Percentiles rank a stretch among this genome's conserved stretches.
Evolutionary conservation across 2,888 invertebrate species (phyloP).

Genomic region (Cryptops parisi): DNA sequence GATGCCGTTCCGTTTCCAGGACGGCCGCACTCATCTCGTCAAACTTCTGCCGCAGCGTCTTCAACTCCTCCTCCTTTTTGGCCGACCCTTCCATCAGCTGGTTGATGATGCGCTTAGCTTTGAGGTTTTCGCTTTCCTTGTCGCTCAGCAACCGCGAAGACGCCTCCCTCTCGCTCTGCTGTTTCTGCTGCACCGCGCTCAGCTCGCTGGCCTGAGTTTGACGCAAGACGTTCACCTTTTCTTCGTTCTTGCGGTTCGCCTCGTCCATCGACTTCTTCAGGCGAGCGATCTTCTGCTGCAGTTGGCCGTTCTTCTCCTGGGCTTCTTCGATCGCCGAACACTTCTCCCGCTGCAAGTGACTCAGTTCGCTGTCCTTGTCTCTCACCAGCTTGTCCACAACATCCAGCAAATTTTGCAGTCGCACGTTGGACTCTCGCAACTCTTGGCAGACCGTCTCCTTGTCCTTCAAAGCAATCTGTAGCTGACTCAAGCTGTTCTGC

Average conservation of each 20-base stretch:
- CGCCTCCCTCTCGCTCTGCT: background rate
- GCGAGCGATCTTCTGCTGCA: background rate
- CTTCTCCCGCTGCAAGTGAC: background rate
- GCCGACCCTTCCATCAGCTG: background rate
- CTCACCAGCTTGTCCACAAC: background rate
- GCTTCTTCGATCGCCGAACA: background rate
- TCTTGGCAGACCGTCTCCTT: background rate
- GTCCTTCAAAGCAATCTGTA: constrained; percentile 1
- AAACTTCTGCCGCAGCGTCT: background rate
- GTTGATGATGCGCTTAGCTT: background rate
- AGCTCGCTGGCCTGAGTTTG: background rate
- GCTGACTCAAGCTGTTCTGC: background rate
- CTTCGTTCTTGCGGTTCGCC: background rate
- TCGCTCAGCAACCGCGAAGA: too few relatives aligned
- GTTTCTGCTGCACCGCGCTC: background rate
- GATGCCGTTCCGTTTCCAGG: background rate
- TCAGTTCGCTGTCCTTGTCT: background rate
- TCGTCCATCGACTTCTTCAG: background rate
- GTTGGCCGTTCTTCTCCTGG: background rate
- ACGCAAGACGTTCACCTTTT: background rate
- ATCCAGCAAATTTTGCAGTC: background rate
- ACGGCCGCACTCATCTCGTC: background rate
- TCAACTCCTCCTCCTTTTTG: background rate
- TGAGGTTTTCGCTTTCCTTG: background rate
- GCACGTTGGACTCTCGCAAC: background rate